phyloP scores from a whole-genome alignment of 1,140 invertebrate species.

The Hypothenemus hampei region DNA sequence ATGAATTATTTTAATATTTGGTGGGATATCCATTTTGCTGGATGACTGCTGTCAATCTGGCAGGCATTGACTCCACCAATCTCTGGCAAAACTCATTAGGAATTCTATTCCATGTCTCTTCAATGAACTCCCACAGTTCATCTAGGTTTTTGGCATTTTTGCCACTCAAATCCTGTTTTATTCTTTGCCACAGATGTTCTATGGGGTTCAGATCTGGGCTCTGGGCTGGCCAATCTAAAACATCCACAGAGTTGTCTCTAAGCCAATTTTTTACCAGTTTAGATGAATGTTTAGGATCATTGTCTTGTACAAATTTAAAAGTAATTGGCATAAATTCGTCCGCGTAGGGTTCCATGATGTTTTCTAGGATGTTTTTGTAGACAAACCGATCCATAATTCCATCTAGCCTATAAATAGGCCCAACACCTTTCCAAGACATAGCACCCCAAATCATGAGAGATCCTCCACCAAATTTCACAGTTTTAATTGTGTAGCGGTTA shows the following conservation, averaged over 20 bases:
- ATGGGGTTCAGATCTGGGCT: conserved; percentile 1
- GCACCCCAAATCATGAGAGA: background rate
- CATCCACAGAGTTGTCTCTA: background rate
- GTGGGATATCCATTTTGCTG: background rate
- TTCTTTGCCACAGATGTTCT: conserved; percentile 1
- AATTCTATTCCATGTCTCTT: background rate
- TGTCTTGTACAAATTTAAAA: background rate
- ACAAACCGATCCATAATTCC: no score
- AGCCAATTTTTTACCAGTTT: background rate
- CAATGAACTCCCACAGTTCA: background rate
- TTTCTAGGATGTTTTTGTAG: background rate
- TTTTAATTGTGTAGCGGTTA: conserved; percentile 1
- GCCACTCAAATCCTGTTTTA: background rate
- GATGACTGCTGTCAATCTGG: background rate
- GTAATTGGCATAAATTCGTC: conserved; percentile 2
- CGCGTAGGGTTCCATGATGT: background rate
- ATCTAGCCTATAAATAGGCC: no score
- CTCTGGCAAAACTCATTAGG: background rate
- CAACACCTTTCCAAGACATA: background rate
- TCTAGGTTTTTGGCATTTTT: background rate
- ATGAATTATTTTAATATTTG: background rate
- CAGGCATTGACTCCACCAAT: background rate
- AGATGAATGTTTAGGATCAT: background rate
- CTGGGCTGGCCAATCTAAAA: no score
- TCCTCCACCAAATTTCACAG: background rate